These are phyloP conservation scores for Papilio machaon DNA, from an alignment of 1,140 invertebrate species.

Conservation along the genomic window DNA sequence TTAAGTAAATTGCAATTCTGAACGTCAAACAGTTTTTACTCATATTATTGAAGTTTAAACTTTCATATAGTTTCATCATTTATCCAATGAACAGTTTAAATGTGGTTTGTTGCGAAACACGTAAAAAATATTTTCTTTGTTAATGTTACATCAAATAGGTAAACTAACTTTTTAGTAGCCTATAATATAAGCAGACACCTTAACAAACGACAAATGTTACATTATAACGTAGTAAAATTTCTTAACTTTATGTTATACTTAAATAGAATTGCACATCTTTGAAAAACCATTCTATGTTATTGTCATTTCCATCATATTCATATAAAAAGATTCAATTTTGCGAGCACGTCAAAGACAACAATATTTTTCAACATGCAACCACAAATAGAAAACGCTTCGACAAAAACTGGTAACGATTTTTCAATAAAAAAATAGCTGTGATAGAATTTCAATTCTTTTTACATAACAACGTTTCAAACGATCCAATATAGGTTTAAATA, in stretches of 20 bases:
- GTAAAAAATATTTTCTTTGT: not conserved
- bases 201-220: not conserved
- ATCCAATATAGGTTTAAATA: not conserved
- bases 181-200: no score
- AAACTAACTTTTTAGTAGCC: no score
- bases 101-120: not conserved
- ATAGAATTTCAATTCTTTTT: constrained; percentile 20
- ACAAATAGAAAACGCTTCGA: constrained; percentile 1
- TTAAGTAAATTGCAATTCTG: not conserved
- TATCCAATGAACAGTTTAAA: not conserved
- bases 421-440: constrained; percentile 12
- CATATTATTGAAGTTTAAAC: not conserved
- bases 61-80: not conserved
- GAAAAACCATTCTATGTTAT: not conserved
- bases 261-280: not conserved
- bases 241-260: not conserved
- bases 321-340: constrained; percentile 1
- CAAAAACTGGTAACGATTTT: constrained; percentile 19
- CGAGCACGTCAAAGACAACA: constrained; percentile 17
- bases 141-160: not conserved
- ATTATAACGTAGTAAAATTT: not conserved
- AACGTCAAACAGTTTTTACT: constrained; percentile 1
- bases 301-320: not conserved
- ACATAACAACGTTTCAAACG: constrained; percentile 5
- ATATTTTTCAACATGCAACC: constrained; percentile 12